Evolutionary conservation across 2,888 invertebrate species (phyloP).

Genomic region (Tetheella fluctuosa): DNA sequence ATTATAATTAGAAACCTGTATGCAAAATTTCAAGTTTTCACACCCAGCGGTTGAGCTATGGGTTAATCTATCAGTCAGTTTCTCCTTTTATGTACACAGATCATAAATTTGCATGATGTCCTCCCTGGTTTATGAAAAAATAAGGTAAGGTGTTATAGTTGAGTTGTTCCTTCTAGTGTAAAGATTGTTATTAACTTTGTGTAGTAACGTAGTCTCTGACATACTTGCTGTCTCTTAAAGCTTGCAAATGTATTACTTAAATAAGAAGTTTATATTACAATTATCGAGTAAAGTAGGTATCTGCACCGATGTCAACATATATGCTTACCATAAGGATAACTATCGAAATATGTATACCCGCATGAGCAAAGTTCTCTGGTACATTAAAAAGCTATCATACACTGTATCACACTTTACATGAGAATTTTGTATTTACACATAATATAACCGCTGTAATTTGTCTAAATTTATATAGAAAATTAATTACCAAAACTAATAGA

Average conservation of each 20-base stretch:
- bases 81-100: no score
- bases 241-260: slow-evolving; percentile 60
- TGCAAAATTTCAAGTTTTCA: no score
- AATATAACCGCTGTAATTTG: slow-evolving; percentile 64
- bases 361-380: slow-evolving; percentile 57
- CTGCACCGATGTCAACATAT: slow-evolving; percentile 67
- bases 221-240: slow-evolving; percentile 56
- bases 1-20: no score
- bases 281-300: slow-evolving; percentile 68
- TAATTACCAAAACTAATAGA: slow-evolving; percentile 69
- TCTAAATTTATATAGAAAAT: slow-evolving; percentile 69
- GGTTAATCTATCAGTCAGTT: no score
- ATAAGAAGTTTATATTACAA: slow-evolving; percentile 73
- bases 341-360: slow-evolving; percentile 45
- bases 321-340: slow-evolving; percentile 63
- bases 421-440: slow-evolving; percentile 63
- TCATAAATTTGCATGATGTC: no score
- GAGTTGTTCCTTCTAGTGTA: slow-evolving; percentile 10
- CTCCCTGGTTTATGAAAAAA: background rate
- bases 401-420: slow-evolving; percentile 26
- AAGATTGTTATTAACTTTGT: slow-evolving; percentile 14
- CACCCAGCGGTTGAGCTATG: no score
- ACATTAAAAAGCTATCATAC: slow-evolving; percentile 18
- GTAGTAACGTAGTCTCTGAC: slow-evolving; percentile 36
- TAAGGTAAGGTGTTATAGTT: background rate